Conservation (phyloP, 2,797 vertebrate genomes). For the Gobio occitaniae region DNA sequence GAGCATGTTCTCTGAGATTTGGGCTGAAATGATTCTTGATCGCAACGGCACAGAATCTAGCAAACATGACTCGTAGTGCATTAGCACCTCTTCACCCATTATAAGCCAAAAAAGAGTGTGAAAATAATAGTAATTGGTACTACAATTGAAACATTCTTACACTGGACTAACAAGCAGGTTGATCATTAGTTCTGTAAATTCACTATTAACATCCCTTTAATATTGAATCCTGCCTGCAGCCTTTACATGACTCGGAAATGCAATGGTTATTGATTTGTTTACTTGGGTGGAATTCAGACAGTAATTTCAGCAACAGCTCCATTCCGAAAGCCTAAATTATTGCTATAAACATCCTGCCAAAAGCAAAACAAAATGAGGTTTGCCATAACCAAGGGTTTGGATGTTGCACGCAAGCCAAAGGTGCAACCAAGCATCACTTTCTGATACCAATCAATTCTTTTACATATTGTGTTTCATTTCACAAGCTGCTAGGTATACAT, state of each 20-base stretch:
- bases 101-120: background rate
- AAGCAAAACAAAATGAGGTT: slow-evolving; percentile 27
- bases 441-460: slow-evolving; percentile 16
- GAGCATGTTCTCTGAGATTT: slow-evolving; percentile 56
- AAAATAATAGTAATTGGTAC: background rate
- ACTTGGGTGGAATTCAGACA: slow-evolving; percentile 40
- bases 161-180: slow-evolving; percentile 16
- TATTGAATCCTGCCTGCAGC: background rate
- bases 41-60: background rate
- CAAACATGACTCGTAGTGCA: background rate
- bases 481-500: slow-evolving; percentile 12
- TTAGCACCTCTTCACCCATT: background rate
- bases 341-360: slow-evolving; percentile 43
- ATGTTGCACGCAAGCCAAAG: slow-evolving; percentile 1
- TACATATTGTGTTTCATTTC: slow-evolving; percentile 18
- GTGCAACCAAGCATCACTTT: slow-evolving; percentile 31
- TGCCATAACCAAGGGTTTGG: background rate
- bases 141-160: background rate
- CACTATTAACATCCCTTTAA: slow-evolving; percentile 11
- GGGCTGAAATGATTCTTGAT: slow-evolving; percentile 60
- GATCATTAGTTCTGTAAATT: slow-evolving; percentile 6
- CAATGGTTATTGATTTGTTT: slow-evolving; percentile 44
- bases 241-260: slow-evolving; percentile 9
- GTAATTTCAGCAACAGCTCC: slow-evolving; percentile 39
- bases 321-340: slow-evolving; percentile 43